Percentiles rank a stretch among this genome's conserved stretches.
These are phyloP conservation scores for Drosophila busckii DNA, from an alignment of 1,140 invertebrate genomes.

Conservation along the genomic window DNA sequence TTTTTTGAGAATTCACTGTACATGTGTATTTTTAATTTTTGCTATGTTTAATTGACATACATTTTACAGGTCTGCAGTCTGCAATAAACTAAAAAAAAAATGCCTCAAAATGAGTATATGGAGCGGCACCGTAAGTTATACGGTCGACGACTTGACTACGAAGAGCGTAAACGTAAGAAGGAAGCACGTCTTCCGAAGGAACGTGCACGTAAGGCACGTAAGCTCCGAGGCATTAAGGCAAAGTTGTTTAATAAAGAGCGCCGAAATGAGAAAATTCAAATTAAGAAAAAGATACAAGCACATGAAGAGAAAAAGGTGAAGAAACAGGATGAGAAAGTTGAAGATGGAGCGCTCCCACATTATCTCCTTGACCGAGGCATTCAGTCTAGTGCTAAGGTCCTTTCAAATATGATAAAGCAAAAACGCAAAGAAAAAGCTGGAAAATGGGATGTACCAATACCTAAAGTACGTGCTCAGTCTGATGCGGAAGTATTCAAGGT, in stretches of 20 bases:
- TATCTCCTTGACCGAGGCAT: conserved; percentile 98
- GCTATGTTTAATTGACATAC: conserved; percentile 2
- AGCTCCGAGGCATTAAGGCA: conserved; percentile 96
- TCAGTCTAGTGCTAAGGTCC: conserved; percentile 95
- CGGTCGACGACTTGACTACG: conserved; percentile 97
- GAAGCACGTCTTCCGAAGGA: conserved; percentile 96
- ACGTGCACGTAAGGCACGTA: conserved; percentile 92
- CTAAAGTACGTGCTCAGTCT: conserved; percentile 98
- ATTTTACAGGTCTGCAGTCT: conserved; percentile 35
- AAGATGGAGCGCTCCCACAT: conserved; percentile 95
- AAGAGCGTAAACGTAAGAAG: conserved; percentile 97
- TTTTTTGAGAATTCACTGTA: conserved; percentile 31
- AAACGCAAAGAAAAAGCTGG: conserved; percentile 99
- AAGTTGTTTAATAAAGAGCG: conserved; percentile 98
- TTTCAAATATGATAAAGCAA: conserved; percentile 99
- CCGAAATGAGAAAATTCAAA: conserved; percentile 98
- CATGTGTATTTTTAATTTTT: conserved; percentile 10
- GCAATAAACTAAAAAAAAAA: conserved; percentile 77
- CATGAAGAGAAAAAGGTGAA: conserved; percentile 95
- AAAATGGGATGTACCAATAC: conserved; percentile 99
- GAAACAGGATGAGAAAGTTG: conserved; percentile 89
- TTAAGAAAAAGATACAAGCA: conserved; percentile 98
- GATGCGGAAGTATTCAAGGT: conserved; percentile 99
- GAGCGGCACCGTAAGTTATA: conserved; percentile 97
- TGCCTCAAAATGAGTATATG: conserved; percentile 99